Evolutionary conservation across 2,888 invertebrate species (phyloP).

Genomic region (Lasioglossum morio): DNA sequence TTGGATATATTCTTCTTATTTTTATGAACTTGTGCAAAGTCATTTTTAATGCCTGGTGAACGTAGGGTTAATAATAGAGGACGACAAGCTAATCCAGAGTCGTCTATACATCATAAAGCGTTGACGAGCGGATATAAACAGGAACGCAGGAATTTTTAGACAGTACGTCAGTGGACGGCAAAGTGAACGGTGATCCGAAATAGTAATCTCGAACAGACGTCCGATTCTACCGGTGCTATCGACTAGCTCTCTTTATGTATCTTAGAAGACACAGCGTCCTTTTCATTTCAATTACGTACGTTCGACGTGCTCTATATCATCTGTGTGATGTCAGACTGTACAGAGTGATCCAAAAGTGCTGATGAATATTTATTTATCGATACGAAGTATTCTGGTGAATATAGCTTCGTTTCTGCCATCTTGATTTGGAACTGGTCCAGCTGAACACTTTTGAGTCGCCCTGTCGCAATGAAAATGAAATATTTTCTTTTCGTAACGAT

Average conservation of each 20-base stretch:
- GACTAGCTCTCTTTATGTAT: conserved; percentile 13
- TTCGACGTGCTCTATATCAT: neutral
- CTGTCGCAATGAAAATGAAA: neutral
- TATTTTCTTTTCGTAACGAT: no score
- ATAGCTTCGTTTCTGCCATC: neutral
- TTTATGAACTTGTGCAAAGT: no score
- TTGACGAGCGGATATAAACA: conserved; percentile 5
- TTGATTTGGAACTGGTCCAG: neutral
- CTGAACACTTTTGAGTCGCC: neutral
- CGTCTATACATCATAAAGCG: neutral
- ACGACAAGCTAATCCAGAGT: neutral
- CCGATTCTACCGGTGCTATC: neutral
- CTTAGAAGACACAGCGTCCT: conserved; percentile 11
- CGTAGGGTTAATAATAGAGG: neutral
- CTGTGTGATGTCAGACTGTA: neutral
- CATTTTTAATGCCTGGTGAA: neutral
- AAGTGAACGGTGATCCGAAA: conserved; percentile 18
- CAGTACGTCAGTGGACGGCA: conserved; percentile 13
- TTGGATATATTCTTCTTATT: neutral
- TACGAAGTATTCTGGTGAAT: neutral
- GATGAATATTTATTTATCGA: neutral
- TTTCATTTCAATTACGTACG: conserved; percentile 9
- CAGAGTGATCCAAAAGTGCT: neutral
- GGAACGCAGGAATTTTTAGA: conserved; percentile 5
- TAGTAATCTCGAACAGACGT: conserved; percentile 13